A percentile compares a stretch with the other conserved stretches of the same genome.
These are phyloP conservation scores for Aegotheles bennettii DNA, from an alignment of 2,113 vertebrate genomes.

Conservation along the genomic window DNA sequence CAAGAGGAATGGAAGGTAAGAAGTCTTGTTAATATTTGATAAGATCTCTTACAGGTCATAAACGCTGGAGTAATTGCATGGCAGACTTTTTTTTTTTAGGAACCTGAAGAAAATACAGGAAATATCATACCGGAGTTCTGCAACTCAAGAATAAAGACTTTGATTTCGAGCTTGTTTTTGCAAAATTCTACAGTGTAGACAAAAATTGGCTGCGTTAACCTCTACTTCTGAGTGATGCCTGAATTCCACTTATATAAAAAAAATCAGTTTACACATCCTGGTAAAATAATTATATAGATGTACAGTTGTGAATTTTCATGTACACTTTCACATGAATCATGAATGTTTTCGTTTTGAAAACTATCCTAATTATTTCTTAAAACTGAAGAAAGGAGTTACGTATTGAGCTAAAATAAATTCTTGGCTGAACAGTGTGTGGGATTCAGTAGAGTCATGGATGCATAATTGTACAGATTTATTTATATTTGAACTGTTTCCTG, in stretches of 20 bases:
- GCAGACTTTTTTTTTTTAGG: background rate
- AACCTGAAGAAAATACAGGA: background rate
- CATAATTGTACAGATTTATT: slow-evolving; percentile 31
- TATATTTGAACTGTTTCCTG: slow-evolving; percentile 14
- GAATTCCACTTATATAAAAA: background rate
- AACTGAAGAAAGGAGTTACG: background rate
- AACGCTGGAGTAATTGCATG: background rate
- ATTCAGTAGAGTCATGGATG: background rate
- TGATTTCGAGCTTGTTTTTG: background rate
- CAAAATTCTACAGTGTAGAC: background rate
- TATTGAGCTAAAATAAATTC: slow-evolving; percentile 18
- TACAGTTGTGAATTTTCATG: background rate
- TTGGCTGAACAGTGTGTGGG: background rate
- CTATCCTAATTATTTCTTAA: background rate
- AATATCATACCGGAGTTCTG: background rate
- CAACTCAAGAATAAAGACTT: background rate
- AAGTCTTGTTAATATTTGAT: background rate
- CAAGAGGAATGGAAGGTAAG: background rate
- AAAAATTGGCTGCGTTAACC: background rate
- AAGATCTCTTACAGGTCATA: background rate
- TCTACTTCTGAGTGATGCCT: background rate
- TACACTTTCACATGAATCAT: background rate
- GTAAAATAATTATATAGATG: background rate
- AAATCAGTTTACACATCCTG: background rate
- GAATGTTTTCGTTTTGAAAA: background rate